Evolutionary conservation across 2,797 vertebrate genomes (phyloP).

Genomic region (Falco biarmicus): DNA sequence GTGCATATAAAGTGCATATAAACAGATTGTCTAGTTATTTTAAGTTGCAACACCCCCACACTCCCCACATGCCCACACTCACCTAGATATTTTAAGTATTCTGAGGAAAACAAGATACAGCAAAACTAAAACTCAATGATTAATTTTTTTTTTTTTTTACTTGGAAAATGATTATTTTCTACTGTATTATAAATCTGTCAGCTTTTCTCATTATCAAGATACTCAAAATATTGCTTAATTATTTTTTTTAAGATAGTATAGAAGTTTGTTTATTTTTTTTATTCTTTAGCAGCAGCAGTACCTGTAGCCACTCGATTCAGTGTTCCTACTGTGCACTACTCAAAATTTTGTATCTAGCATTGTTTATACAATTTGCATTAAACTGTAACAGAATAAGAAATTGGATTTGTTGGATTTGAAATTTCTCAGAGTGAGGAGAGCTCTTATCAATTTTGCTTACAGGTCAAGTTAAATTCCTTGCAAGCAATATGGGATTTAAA

Average conservation of each 20-base stretch:
- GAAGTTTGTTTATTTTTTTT: neutral
- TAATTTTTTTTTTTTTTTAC: too few relatives aligned
- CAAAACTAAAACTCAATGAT: neutral
- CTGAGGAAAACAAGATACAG: neutral
- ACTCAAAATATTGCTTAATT: neutral
- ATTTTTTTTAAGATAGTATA: too few relatives aligned
- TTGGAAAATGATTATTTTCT: neutral
- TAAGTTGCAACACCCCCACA: neutral
- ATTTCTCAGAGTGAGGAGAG: neutral
- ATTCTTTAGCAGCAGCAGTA: neutral
- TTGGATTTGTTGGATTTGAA: neutral
- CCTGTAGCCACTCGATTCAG: neutral
- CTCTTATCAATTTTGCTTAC: neutral
- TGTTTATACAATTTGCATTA: neutral
- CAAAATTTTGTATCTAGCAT: neutral
- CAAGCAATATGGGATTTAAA: neutral
- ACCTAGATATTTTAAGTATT: neutral
- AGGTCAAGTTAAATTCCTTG: neutral
- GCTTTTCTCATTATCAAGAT: neutral
- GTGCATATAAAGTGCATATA: neutral
- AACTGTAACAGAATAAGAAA: neutral
- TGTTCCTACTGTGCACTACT: neutral
- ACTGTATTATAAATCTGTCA: neutral
- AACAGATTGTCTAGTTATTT: neutral
- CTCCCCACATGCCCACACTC: too few relatives aligned